A percentile compares a stretch with the other conserved stretches of the same genome.
Conservation (phyloP, 1,140 invertebrate genomes). For the Lepidurus arcticus region DNA sequence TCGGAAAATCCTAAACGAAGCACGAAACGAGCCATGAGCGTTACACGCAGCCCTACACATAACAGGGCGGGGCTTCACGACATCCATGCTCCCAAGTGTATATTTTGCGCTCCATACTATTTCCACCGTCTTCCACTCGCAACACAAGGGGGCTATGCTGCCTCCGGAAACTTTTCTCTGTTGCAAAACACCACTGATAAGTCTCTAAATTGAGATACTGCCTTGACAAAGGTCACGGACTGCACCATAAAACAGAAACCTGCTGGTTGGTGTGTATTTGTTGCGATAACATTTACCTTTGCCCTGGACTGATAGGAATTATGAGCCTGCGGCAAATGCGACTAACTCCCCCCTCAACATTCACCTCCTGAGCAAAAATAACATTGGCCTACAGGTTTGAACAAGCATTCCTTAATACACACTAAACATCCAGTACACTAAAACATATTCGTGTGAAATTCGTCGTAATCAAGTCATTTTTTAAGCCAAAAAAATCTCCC, state of each 20-base stretch:
- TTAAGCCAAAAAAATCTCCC: too few species aligned
- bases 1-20: not conserved
- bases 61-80: not conserved
- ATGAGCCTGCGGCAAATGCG: too few species aligned
- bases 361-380: too few species aligned
- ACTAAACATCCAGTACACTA: too few species aligned
- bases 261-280: not conserved
- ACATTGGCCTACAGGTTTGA: too few species aligned
- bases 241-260: constrained; percentile 4
- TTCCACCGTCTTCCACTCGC: not conserved
- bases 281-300: not conserved
- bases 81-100: constrained; percentile 1
- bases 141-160: not conserved
- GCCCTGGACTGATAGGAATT: not conserved
- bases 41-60: not conserved
- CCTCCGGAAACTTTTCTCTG: not conserved
- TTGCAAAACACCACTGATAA: constrained; percentile 14
- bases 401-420: too few species aligned
- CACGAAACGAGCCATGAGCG: not conserved
- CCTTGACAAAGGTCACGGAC: constrained; percentile 2
- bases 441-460: too few species aligned
- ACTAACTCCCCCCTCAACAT: too few species aligned
- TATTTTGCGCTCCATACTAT: not conserved
- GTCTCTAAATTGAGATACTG: not conserved
- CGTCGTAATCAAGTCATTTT: too few species aligned